A percentile compares a stretch with the other conserved stretches of the same genome.
These are phyloP conservation scores for Pogona vitticeps DNA, from an alignment of 2,113 vertebrate genomes.

Conservation along the genomic window DNA sequence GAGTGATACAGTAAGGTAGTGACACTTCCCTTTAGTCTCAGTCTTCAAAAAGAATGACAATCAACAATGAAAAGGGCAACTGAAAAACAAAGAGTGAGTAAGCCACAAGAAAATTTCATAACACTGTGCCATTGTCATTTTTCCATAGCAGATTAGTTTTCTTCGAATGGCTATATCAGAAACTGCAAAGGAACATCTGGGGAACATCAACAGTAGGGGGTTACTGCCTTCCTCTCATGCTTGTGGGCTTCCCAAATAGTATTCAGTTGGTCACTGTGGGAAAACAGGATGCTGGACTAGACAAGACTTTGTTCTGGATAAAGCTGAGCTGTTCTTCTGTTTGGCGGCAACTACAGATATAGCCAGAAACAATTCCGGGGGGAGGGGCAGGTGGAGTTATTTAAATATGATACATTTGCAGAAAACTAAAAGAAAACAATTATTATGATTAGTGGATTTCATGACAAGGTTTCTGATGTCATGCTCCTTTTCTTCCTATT, in stretches of 20 bases:
- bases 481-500: not conserved
- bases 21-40: constrained; percentile 12
- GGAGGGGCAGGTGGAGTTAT: too few relatives aligned
- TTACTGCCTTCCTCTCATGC: not conserved
- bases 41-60: not conserved
- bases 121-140: not conserved
- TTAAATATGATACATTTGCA: too few relatives aligned
- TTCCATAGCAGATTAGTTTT: not conserved
- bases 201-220: not conserved
- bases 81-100: constrained; percentile 6
- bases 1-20: constrained; percentile 17
- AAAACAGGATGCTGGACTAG: not conserved
- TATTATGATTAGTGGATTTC: too few relatives aligned
- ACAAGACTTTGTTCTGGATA: not conserved
- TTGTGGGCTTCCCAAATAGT: not conserved
- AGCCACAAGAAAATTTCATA: not conserved
- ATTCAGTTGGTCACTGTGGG: not conserved
- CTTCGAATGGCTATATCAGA: not conserved
- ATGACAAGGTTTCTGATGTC: constrained; percentile 1
- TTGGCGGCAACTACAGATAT: constrained; percentile 13
- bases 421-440: not conserved
- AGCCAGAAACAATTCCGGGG: constrained; percentile 26
- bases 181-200: not conserved
- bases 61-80: not conserved
- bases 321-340: not conserved